Evolutionary conservation across 2,888 invertebrate genomes (phyloP), one percentile per base, ranked within the genome.

Genomic region (Drosophila colorata): DNA sequence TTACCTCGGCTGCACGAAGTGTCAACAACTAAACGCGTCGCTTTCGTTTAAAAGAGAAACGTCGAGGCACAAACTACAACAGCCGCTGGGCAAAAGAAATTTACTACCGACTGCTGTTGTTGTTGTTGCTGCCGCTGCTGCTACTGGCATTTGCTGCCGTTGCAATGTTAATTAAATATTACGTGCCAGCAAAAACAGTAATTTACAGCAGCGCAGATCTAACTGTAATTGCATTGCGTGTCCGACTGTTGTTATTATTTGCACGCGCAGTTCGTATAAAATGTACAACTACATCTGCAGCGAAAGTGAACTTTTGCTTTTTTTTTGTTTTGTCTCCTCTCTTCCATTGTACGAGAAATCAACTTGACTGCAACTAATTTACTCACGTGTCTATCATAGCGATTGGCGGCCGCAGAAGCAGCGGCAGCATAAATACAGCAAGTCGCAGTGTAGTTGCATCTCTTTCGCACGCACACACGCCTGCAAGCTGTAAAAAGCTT

Each of bases 251-350:
- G 74, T 80, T 81, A 80, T 78, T 85, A 72, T 67, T 78, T 66
- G 78, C 77, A 72, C 69, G 63, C 64, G 57, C 59, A 74, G 41
- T 46, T 52, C 25, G 37, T 49, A 47, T 58, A 56, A 38, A 56
- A 52, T 43, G 18, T 43, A 53, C 66, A 53, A 48, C 23, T n/a
- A 41, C 64, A 60, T 25, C 53, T 58, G 63, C 66, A 88, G 85
- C 71, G 89, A 86, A 86, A 85, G 89, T 87, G 73, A 85, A 85
- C 79, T 88, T 75, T 85, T 87, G 87, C 87, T 78, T 88, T 76
- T 87, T 71, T 49, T 60, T 71, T 56, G 38, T 25, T 61, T 35
- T 3, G 75, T 81, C 78, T 85, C 79, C 74, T 80, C 79, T 80
- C 79, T 85, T 81, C 16, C 35, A 65, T 59, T 74, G 64, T 67